phyloP scores from a whole-genome alignment of 2,113 vertebrate genomes.

The Scytalopus superciliaris region DNA sequence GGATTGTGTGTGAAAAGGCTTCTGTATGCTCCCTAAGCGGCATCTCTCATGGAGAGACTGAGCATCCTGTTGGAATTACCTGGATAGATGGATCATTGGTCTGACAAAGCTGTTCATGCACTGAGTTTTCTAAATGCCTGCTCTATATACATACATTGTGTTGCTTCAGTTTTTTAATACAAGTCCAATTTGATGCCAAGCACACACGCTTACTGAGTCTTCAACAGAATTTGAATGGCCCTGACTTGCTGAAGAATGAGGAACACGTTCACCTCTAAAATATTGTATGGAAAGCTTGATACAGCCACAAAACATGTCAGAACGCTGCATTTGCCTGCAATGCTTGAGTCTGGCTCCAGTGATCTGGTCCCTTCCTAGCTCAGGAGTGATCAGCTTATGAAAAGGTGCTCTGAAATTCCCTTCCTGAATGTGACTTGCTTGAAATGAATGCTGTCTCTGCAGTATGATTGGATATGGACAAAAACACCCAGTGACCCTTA shows the following conservation, averaged over 20 bases:
- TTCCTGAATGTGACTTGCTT: background rate
- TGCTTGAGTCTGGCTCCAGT: background rate
- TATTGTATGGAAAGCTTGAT: background rate
- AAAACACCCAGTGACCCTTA: background rate
- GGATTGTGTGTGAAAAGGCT: background rate
- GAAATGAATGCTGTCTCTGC: background rate
- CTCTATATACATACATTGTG: background rate
- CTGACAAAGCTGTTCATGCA: background rate
- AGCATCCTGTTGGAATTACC: background rate
- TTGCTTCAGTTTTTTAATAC: background rate
- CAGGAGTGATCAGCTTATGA: background rate
- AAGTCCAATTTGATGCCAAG: background rate
- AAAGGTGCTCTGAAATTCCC: background rate
- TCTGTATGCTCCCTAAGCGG: background rate
- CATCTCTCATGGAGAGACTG: background rate
- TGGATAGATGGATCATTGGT: background rate
- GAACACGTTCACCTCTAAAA: background rate
- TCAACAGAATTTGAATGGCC: background rate
- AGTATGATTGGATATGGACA: background rate
- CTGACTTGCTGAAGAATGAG: background rate
- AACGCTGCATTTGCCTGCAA: background rate
- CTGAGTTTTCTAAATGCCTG: background rate
- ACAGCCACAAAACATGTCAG: rapidly evolving
- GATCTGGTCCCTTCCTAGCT: background rate
- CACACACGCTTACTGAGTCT: background rate